Conservation (phyloP, 2,797 vertebrate genomes). For the Macrochelys suwanniensis region DNA sequence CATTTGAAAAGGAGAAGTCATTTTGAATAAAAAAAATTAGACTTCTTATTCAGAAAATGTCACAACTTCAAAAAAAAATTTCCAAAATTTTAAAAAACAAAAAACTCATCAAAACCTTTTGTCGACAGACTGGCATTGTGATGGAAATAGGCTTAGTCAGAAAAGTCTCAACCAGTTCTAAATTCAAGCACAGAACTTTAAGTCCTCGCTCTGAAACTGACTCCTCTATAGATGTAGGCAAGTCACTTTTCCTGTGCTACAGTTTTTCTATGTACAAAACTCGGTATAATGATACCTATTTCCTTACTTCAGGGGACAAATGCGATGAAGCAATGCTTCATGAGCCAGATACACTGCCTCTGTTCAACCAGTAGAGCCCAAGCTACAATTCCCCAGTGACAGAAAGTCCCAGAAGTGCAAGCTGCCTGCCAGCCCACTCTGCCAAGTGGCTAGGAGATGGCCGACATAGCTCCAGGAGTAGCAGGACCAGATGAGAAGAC, state of each 20-base stretch:
- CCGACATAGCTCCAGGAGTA: not conserved
- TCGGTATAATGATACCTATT: not conserved
- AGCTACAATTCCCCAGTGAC: not conserved
- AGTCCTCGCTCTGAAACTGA: not conserved
- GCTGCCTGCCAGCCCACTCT: not conserved
- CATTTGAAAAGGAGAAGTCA: too few relatives aligned
- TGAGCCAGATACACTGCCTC: not conserved
- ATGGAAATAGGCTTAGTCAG: not conserved
- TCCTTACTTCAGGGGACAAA: not conserved
- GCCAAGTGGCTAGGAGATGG: not conserved
- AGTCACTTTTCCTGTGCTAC: not conserved
- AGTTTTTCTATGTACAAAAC: not conserved
- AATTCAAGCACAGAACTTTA: not conserved
- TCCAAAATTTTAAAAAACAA: not conserved
- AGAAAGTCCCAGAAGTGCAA: not conserved
- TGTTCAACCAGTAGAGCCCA: not conserved
- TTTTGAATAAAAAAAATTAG: too few relatives aligned
- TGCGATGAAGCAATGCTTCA: not conserved
- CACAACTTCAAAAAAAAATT: too few relatives aligned
- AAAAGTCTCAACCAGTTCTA: slow-evolving; percentile 5
- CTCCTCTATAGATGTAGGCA: not conserved
- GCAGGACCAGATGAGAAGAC: not conserved
- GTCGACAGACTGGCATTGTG: not conserved
- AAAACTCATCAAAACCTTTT: too few relatives aligned
- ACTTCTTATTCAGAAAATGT: too few relatives aligned